phyloP scores from a whole-genome alignment of 2,888 invertebrate genomes.

The Chloroclystis v-ata region DNA sequence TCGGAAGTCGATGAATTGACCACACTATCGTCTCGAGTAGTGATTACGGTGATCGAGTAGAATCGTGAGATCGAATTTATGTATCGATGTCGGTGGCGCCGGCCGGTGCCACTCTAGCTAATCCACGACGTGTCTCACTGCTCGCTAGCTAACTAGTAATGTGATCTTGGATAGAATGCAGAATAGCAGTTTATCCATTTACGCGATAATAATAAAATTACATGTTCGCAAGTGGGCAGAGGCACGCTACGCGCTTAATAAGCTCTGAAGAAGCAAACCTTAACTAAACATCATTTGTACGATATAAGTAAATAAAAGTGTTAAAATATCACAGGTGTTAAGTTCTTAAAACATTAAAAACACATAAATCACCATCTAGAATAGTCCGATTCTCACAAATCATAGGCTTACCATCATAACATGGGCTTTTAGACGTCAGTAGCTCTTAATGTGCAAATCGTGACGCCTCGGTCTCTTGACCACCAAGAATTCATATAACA shows the following conservation, averaged over 20 bases:
- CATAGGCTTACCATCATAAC: slow-evolving; percentile 3
- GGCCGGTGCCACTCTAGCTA: slow-evolving; percentile 30
- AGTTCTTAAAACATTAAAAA: neutral
- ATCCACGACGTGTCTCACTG: slow-evolving; percentile 7
- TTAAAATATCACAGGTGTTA: too few species aligned
- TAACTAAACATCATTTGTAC: too few species aligned
- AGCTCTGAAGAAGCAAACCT: too few species aligned
- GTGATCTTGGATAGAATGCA: slow-evolving; percentile 31
- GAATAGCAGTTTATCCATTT: slow-evolving; percentile 40
- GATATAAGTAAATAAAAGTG: too few species aligned
- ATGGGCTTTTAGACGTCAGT: slow-evolving; percentile 6
- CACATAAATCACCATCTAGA: neutral
- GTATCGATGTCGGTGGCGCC: slow-evolving; percentile 60
- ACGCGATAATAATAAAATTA: slow-evolving; percentile 54
- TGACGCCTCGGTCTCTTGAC: slow-evolving; percentile 31
- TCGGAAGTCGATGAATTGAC: slow-evolving; percentile 60
- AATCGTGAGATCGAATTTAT: slow-evolving; percentile 64
- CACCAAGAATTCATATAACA: slow-evolving; percentile 12
- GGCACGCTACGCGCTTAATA: slow-evolving; percentile 25
- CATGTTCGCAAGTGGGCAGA: slow-evolving; percentile 36
- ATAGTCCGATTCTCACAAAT: neutral
- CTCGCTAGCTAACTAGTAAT: slow-evolving; percentile 15
- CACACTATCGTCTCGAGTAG: slow-evolving; percentile 45
- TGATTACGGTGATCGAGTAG: slow-evolving; percentile 60
- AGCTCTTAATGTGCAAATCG: slow-evolving; percentile 22